Base-by-base conservation (phyloP, 2,888 invertebrate genomes). In the Tubiluchus corallicola region DNA sequence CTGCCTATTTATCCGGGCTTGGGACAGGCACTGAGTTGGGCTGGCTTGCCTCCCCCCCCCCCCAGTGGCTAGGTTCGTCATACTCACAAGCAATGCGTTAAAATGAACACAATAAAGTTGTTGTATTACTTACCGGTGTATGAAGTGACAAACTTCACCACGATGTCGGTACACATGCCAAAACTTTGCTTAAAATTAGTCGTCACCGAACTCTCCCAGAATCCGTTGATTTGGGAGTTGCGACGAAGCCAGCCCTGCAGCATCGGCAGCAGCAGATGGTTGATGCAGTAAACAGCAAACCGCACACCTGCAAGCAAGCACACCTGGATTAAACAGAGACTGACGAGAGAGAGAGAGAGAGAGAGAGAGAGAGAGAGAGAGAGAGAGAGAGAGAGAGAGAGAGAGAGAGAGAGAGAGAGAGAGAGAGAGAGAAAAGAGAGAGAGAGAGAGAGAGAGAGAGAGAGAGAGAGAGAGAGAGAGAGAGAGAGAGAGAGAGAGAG, bases 141-240 rank as follows among this genome's bases (percentile, higher is more conserved):
- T 54, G 78, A 75, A 52, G 76, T 76, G 21, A 88, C 67, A 54
- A 83, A 84, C 55, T 84, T 78, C 0, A 90, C 90, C 21, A 88
- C 76, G 20, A 88, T 70, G 58, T 92, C 90, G 1, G 87, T 84
- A 9, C 85, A 81, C 65, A 88, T 75, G 4, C 92, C 90, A 57
- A 84, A 84, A 58, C 85, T 88, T 59, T 92, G 90, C 59, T 90
- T 90, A 58, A 90, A 90, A 63, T 87, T 88, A 50, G 84, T 78
- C 61, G 82, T 80, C 42, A 80, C 74, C 21, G 39, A 43, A 2
- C 46, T 42, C 15, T 51, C 47, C n/a, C n/a, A n/a, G n/a, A n/a
- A n/a, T n/a, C n/a, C n/a, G n/a, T 75, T 74, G 3, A 76, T 74
- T 47, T 56, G 57, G 20, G 59, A 54, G 9, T 66, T 65, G 53